phyloP scores from a whole-genome alignment of 2,797 vertebrate species.

The Antrozous pallidus region DNA sequence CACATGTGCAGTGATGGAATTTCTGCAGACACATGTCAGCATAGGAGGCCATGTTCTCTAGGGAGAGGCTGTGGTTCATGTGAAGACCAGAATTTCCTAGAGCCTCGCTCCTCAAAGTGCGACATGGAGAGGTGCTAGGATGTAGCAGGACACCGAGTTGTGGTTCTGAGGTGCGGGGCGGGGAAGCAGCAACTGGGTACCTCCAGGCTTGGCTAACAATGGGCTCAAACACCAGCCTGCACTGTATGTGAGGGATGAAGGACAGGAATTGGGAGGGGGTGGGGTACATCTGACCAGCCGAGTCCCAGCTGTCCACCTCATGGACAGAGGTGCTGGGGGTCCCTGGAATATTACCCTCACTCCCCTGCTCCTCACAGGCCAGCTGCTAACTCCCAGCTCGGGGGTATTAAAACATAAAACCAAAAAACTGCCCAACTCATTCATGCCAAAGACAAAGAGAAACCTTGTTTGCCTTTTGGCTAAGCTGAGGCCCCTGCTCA shows the following conservation, averaged over 20 bases:
- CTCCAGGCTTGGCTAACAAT: not conserved
- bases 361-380: not conserved
- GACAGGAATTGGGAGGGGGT: not conserved
- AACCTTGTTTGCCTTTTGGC: constrained; percentile 61
- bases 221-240: not conserved
- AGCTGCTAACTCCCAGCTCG: constrained; percentile 29
- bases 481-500: constrained; percentile 34
- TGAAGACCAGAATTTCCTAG: not conserved
- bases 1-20: not conserved
- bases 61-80: not conserved
- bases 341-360: not conserved
- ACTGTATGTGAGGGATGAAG: not conserved
- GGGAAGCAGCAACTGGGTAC: not conserved
- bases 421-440: not conserved
- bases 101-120: not conserved
- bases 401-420: constrained; percentile 45
- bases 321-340: not conserved
- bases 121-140: not conserved
- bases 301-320: not conserved
- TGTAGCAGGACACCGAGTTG: not conserved
- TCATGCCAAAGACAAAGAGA: constrained; percentile 54
- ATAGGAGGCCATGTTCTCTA: not conserved
- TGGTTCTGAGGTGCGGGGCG: not conserved
- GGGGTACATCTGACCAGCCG: not conserved
- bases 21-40: not conserved